Percentiles rank a stretch among this genome's conserved stretches.
Conservation (phyloP, 1,140 invertebrate genomes). For the Tribolium castaneum region DNA sequence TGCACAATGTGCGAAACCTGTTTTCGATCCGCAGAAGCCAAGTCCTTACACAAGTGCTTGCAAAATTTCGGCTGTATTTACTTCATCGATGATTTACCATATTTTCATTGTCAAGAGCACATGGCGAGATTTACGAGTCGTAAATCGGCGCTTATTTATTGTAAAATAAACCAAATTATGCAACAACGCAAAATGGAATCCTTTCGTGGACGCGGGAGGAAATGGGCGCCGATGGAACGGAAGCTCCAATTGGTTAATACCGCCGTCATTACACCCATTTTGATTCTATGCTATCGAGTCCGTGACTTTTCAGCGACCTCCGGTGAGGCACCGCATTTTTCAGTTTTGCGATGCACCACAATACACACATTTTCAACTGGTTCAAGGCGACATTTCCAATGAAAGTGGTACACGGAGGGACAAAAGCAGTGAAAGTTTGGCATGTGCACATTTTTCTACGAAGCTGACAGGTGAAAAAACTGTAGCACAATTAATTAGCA, state of each 20-base stretch:
- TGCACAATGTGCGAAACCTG: slow-evolving; percentile 15
- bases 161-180: slow-evolving; percentile 29
- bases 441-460: neutral
- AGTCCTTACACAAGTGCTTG: slow-evolving; percentile 16
- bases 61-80: slow-evolving; percentile 18
- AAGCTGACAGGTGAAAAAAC: slow-evolving; percentile 7
- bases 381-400: neutral
- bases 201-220: neutral
- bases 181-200: slow-evolving; percentile 15
- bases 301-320: slow-evolving; percentile 11
- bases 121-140: slow-evolving; percentile 5
- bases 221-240: neutral
- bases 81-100: slow-evolving; percentile 19
- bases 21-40: neutral
- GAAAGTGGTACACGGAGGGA: neutral
- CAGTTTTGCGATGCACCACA: neutral
- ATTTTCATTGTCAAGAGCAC: slow-evolving; percentile 34
- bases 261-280: neutral
- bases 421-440: slow-evolving; percentile 4
- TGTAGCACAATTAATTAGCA: slow-evolving; percentile 14
- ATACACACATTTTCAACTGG: neutral
- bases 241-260: neutral
- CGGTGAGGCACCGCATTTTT: neutral
- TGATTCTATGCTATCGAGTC: neutral
- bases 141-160: slow-evolving; percentile 30